A percentile compares a stretch with the other conserved stretches of the same genome.
phyloP scores from a whole-genome alignment of 1,140 invertebrate genomes.

The Drosophila bocki region DNA sequence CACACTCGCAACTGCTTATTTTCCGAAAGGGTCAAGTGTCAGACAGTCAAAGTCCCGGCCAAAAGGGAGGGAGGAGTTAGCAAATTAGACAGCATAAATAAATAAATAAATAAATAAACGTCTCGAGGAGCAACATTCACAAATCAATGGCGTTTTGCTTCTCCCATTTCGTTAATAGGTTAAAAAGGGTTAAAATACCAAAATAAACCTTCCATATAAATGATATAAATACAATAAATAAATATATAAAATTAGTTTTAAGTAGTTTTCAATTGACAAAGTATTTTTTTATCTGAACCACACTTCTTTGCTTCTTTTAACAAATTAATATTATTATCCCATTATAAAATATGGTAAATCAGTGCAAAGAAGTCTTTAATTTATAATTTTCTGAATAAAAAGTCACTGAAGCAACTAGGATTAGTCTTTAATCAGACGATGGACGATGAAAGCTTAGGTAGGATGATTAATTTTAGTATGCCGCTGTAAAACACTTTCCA shows the following conservation, averaged over 20 bases:
- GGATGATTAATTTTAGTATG: conserved; percentile 1
- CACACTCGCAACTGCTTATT: conserved; percentile 68
- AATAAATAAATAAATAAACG: conserved; percentile 57
- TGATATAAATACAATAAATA: neutral
- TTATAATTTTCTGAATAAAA: neutral
- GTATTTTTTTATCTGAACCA: no score
- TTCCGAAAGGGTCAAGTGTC: conserved; percentile 79
- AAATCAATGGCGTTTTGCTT: neutral
- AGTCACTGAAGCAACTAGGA: neutral
- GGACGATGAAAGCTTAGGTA: neutral
- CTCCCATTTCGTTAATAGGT: neutral
- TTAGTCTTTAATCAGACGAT: neutral
- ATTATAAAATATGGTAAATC: neutral
- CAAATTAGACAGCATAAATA: conserved; percentile 59
- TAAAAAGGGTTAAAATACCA: neutral
- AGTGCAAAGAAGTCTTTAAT: neutral
- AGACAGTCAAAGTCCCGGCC: conserved; percentile 26
- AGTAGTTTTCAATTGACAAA: no score
- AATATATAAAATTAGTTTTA: neutral
- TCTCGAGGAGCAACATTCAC: conserved; percentile 22
- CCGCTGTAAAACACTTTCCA: conserved; percentile 15
- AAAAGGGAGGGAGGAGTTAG: conserved; percentile 36
- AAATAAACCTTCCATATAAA: no score
- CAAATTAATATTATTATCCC: no score
- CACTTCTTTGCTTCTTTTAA: no score